Evolutionary conservation across 2,797 vertebrate genomes (phyloP).

Genomic region (Amblyraja radiata): DNA sequence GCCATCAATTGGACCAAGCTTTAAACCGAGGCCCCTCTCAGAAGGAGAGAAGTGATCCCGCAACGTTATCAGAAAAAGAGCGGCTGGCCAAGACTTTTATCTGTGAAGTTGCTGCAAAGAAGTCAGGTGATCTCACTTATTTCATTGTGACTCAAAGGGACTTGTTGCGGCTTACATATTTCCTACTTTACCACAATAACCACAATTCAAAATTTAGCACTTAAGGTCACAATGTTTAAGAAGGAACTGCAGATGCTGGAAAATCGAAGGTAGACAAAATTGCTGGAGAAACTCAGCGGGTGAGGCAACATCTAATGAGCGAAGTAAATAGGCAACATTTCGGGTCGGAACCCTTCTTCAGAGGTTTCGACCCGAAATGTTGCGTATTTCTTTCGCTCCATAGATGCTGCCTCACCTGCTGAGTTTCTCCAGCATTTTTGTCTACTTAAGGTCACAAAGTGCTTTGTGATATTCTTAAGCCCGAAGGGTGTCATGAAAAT

Average conservation of each 20-base stretch:
- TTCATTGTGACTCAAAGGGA: background rate
- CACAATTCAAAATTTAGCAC: background rate
- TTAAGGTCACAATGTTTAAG: background rate
- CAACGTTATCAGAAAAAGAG: background rate
- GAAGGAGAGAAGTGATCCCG: background rate
- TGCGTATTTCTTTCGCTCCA: too few species aligned
- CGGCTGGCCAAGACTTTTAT: background rate
- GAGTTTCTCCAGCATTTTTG: too few species aligned
- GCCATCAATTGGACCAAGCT: background rate
- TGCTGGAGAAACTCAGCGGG: too few species aligned
- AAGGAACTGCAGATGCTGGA: too few species aligned
- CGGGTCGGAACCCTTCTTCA: too few species aligned
- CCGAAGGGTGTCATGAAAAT: background rate
- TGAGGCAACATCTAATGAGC: too few species aligned
- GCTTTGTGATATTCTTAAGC: background rate
- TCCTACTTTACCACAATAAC: background rate
- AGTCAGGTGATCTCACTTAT: background rate
- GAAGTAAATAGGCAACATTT: too few species aligned
- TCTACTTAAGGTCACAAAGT: background rate
- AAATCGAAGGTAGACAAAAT: too few species aligned
- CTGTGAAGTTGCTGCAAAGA: background rate
- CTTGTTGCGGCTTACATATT: background rate
- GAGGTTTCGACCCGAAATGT: too few species aligned
- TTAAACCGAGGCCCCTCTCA: background rate
- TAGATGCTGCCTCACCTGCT: too few species aligned